These are phyloP conservation scores for Thereva nobilitata DNA, from an alignment of 2,888 invertebrate genomes.

Conservation along the genomic window DNA sequence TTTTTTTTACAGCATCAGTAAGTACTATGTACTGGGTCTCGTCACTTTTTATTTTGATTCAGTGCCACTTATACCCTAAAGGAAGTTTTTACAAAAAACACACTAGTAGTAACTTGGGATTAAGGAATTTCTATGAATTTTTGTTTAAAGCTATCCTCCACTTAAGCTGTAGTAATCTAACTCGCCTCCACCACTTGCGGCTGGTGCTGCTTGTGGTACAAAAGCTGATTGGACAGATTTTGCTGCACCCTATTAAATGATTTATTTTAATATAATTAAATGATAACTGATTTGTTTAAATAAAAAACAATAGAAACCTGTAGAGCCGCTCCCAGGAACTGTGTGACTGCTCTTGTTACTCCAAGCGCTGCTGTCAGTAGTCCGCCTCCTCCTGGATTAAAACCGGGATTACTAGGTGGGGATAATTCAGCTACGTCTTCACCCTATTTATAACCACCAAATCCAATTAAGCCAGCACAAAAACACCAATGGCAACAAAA, in stretches of 20 bases:
- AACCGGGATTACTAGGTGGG: slow-evolving; percentile 48
- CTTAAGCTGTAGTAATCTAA: slow-evolving; percentile 38
- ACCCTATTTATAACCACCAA: slow-evolving; percentile 28
- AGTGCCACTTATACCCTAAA: slow-evolving; percentile 1
- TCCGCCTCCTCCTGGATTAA: slow-evolving; percentile 37
- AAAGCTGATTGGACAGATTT: slow-evolving; percentile 71
- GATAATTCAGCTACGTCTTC: slow-evolving; percentile 42
- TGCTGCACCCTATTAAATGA: slow-evolving; percentile 70
- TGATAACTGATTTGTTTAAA: not conserved
- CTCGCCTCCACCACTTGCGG: slow-evolving; percentile 29
- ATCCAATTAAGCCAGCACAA: not conserved
- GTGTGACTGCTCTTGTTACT: slow-evolving; percentile 76
- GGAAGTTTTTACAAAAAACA: no score
- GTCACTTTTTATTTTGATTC: slow-evolving; percentile 1
- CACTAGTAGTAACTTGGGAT: no score
- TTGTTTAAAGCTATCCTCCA: slow-evolving; percentile 31
- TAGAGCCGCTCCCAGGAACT: slow-evolving; percentile 76
- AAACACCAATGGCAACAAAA: slow-evolving; percentile 18
- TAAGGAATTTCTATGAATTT: not conserved
- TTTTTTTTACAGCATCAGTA: no score
- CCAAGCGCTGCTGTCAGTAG: slow-evolving; percentile 75
- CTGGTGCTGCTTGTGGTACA: slow-evolving; percentile 61
- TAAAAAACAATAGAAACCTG: slow-evolving; percentile 61
- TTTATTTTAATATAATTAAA: slow-evolving; percentile 29
- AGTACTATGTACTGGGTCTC: not conserved